These are phyloP conservation scores for Nineta flava DNA, from an alignment of 2,888 invertebrate species.

Conservation along the genomic window DNA sequence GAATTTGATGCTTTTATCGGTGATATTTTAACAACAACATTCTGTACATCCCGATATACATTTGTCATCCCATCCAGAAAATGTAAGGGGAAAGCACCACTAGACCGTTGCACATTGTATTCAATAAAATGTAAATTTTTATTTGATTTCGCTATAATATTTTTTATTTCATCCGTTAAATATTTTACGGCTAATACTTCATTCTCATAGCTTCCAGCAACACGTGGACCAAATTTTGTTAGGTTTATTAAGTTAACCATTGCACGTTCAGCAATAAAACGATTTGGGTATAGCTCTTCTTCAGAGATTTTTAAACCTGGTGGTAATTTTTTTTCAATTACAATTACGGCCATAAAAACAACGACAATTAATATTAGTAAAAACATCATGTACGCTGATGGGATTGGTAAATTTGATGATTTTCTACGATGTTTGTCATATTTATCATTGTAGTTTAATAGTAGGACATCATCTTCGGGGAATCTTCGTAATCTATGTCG, in stretches of 20 bases:
- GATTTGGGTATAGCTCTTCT: conserved; percentile 24
- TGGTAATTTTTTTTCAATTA: conserved; percentile 42
- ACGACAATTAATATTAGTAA: conserved; percentile 34
- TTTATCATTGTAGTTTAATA: background rate
- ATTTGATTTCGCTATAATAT: conserved; percentile 29
- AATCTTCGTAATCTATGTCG: background rate
- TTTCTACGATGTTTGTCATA: background rate
- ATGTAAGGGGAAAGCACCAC: conserved; percentile 49
- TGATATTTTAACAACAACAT: conserved; percentile 49
- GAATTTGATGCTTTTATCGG: conserved; percentile 32
- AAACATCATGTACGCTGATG: conserved; percentile 32
- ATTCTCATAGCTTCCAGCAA: conserved; percentile 50
- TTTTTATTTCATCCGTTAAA: conserved; percentile 28
- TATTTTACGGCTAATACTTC: conserved; percentile 40
- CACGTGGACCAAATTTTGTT: conserved; percentile 42
- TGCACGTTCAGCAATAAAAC: conserved; percentile 48
- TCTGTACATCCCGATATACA: conserved; percentile 49
- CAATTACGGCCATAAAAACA: conserved; percentile 35
- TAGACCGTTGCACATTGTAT: conserved; percentile 43
- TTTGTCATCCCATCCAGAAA: conserved; percentile 58
- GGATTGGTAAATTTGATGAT: conserved; percentile 25
- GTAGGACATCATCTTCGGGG: background rate
- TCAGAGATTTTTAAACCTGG: conserved; percentile 30
- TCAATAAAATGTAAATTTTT: conserved; percentile 28
- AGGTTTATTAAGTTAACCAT: conserved; percentile 45